A percentile compares a stretch with the other conserved stretches of the same genome.
These are phyloP conservation scores for Bombyx huttoni DNA, from an alignment of 2,888 invertebrate species.

Conservation along the genomic window DNA sequence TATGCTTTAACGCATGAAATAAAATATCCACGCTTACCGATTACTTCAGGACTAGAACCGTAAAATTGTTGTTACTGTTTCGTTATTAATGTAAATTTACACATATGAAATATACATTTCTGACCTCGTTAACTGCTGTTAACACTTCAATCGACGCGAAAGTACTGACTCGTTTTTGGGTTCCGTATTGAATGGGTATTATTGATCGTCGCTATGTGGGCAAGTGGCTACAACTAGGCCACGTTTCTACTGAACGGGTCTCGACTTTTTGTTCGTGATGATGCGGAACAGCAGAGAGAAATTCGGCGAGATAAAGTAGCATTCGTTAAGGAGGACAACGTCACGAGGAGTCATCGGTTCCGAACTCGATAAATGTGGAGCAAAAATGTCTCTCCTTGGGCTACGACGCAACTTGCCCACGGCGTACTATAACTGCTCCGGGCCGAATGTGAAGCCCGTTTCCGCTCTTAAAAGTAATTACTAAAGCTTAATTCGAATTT, in stretches of 20 bases:
- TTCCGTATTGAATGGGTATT: constrained; percentile 18
- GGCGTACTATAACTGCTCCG: constrained; percentile 29
- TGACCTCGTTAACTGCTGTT: constrained; percentile 29
- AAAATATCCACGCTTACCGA: not conserved
- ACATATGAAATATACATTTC: constrained; percentile 14
- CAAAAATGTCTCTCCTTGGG: constrained; percentile 56
- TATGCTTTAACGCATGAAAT: not conserved
- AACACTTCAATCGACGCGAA: constrained; percentile 27
- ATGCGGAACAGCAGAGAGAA: constrained; percentile 68
- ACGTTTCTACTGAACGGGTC: constrained; percentile 58
- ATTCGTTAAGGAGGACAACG: constrained; percentile 63
- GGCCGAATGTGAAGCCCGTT: constrained; percentile 29
- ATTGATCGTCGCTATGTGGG: constrained; percentile 25
- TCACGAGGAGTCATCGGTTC: constrained; percentile 67
- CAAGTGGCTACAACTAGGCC: constrained; percentile 53
- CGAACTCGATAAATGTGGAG: constrained; percentile 59
- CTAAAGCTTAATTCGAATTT: not conserved
- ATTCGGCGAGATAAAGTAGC: constrained; percentile 64
- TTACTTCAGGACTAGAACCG: not conserved
- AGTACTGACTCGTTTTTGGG: constrained; percentile 23
- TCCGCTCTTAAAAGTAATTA: not conserved
- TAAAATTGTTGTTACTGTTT: constrained; percentile 14
- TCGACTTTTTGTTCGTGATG: constrained; percentile 65
- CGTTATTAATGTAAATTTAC: constrained; percentile 2
- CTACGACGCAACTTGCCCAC: constrained; percentile 42